Evolutionary conservation across 2,888 invertebrate genomes (phyloP), one percentile per base, ranked within the genome.

Genomic region (Ectobius pallidus): DNA sequence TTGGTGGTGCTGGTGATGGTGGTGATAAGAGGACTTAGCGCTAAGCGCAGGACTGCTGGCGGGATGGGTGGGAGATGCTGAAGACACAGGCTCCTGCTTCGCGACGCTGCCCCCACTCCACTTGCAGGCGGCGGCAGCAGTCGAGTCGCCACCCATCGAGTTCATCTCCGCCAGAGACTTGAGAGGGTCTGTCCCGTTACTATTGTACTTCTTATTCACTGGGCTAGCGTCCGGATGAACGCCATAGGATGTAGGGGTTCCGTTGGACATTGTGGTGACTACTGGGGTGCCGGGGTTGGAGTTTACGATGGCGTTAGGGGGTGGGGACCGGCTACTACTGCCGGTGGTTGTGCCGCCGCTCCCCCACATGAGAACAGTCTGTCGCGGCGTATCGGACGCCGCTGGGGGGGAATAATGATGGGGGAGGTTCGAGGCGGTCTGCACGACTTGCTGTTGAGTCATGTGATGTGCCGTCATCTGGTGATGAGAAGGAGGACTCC

Each of bases 341-440:
- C 39, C 39, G 72, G 77, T 75, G 72, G 78, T 71, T 75, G 77
- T 75, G 44, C 78, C 77, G 14, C 80, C 77, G 75, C 81, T 80
- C 9, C 95, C 96, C 96, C 96, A 96, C 96, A 96, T 96, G 55
- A 96, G 87, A 70, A 96, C 96, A 14, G 96, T 96, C 83, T 96
- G 96, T 58, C 96, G 86, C 0, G 92, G 91, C 77, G 89, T 86
- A 78, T 90, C 90, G 70, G 88, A 84, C 16, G 84, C 79, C 72
- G 75, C 73, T 70, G 72, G 77, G 69, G 78, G 75, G 44, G 78
- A 75, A 73, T 78, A 77, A 27, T 74, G 76, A 20, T 73, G 73
- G 27, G 72, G 71, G 39, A 72, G 55, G 14, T 20, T 25, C 1
- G 52, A 1, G 20, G 52, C 25, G 11, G 20, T 1, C 72, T 75